Conservation (phyloP, 2,797 vertebrate species). For the Podarcis siculus region DNA sequence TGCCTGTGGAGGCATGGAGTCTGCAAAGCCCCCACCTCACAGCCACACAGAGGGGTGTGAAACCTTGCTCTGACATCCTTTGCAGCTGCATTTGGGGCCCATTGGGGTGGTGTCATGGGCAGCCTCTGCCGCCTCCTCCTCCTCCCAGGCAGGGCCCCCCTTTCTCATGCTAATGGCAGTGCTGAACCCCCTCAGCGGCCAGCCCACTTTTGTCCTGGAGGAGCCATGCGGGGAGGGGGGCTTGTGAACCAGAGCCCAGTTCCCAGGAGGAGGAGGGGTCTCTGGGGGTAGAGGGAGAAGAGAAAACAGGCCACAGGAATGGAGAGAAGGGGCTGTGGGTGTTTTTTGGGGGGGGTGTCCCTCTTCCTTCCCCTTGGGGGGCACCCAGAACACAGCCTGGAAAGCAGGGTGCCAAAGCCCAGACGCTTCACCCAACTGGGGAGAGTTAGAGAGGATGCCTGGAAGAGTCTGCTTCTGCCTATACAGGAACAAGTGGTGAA, state of each 20-base stretch:
- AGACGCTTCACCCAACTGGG: neutral
- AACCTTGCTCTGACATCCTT: no score
- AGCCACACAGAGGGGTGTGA: no score
- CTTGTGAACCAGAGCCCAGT: neutral
- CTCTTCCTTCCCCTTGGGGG: neutral
- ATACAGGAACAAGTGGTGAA: no score
- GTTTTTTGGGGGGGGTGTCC: neutral
- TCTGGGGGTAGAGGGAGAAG: neutral
- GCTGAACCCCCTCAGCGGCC: constrained; percentile 31
- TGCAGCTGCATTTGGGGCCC: neutral
- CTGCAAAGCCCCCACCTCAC: no score
- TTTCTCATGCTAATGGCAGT: constrained; percentile 78
- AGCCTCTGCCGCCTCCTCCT: constrained; percentile 64
- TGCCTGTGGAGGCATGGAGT: no score
- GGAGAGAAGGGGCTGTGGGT: neutral
- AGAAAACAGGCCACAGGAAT: no score
- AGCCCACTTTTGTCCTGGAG: constrained; percentile 55
- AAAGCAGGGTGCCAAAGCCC: neutral
- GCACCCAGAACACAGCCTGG: neutral
- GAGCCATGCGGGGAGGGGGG: constrained; percentile 53
- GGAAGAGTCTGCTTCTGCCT: no score
- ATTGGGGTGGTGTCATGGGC: constrained; percentile 61
- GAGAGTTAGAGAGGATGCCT: no score
- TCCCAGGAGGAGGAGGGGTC: neutral
- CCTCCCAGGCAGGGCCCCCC: constrained; percentile 42